These are phyloP conservation scores for Linyphia triangularis DNA, from an alignment of 2,888 invertebrate species.

Conservation along the genomic window DNA sequence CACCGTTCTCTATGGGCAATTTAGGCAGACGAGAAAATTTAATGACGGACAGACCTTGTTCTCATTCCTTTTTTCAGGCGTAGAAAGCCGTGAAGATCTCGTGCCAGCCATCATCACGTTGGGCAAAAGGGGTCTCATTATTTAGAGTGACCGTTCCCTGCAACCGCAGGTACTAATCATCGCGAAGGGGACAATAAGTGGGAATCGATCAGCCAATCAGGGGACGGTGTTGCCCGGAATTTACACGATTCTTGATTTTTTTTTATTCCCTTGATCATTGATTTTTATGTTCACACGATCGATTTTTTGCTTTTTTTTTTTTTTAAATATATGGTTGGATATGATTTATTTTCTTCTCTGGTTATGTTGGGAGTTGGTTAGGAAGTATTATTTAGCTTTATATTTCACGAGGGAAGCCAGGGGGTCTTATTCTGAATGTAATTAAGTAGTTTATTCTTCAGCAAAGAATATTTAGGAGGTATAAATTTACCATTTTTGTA, in stretches of 20 bases:
- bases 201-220: conserved; percentile 70
- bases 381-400: not conserved
- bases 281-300: conserved; percentile 63
- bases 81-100: conserved; percentile 53
- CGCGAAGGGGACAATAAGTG: conserved; percentile 66
- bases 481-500: no score
- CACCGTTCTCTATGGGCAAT: conserved; percentile 1
- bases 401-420: no score
- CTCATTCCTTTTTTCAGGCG: conserved; percentile 24
- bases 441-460: no score
- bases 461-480: no score
- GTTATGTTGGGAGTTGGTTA: not conserved
- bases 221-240: conserved; percentile 51
- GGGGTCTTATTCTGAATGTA: no score
- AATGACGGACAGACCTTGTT: conserved; percentile 62
- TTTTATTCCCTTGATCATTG: conserved; percentile 52
- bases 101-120: conserved; percentile 65
- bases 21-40: conserved; percentile 37
- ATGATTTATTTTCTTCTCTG: not conserved
- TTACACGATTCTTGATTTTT: conserved; percentile 57
- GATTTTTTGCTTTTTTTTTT: conserved; percentile 33
- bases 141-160: conserved; percentile 67
- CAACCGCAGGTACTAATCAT: conserved; percentile 71
- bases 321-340: conserved; percentile 1
- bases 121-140: conserved; percentile 57